These are phyloP conservation scores for Saturnia pavonia DNA, from an alignment of 2,888 invertebrate genomes.

Conservation along the genomic window DNA sequence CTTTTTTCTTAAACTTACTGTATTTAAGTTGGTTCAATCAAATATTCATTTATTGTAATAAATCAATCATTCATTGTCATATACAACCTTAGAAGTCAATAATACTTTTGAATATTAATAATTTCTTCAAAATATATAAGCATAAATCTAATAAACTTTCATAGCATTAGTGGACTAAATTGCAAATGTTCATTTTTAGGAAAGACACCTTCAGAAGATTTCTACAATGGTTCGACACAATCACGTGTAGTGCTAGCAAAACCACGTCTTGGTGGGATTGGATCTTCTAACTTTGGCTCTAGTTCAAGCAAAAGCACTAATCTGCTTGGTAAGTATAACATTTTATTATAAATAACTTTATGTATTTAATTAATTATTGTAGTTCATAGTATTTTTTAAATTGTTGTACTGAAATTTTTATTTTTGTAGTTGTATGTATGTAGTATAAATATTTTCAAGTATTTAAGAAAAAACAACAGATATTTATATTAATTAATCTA, in stretches of 20 bases:
- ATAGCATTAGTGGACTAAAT: not conserved
- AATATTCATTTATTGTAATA: no score
- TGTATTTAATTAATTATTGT: not conserved
- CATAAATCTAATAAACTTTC: not conserved
- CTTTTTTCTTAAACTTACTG: no score
- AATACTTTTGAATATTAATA: no score
- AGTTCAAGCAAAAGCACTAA: conserved; percentile 65
- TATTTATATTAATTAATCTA: not conserved
- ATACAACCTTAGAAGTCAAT: no score
- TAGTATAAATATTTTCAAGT: not conserved
- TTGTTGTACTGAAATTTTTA: not conserved
- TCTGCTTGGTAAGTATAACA: conserved; percentile 60
- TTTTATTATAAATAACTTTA: not conserved
- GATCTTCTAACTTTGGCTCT: conserved; percentile 62
- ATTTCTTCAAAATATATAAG: not conserved
- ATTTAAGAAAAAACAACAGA: not conserved
- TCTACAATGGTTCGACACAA: conserved; percentile 67
- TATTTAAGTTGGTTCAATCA: no score
- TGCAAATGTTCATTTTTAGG: conserved; percentile 39
- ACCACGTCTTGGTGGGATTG: conserved; percentile 72
- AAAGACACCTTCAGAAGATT: conserved; percentile 64
- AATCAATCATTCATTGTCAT: no score
- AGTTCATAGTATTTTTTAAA: no score
- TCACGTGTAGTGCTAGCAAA: conserved; percentile 72
- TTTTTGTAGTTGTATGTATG: not conserved